Conservation (phyloP, 1,140 invertebrate species). For the Drosophila melanica region DNA sequence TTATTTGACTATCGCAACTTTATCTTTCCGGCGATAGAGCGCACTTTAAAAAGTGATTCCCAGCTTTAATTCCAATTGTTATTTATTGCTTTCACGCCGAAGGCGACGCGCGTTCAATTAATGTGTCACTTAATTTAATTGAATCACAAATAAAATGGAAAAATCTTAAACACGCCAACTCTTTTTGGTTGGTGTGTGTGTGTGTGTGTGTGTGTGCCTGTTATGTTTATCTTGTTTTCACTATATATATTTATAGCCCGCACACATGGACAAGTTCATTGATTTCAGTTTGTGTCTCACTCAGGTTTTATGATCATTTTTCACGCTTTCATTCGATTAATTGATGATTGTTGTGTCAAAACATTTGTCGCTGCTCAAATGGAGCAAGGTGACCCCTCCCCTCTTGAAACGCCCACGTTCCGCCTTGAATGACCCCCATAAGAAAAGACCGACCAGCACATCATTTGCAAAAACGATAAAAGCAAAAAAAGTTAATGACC, state of each 20-base stretch:
- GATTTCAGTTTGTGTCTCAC: slow-evolving; percentile 4
- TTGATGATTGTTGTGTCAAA: slow-evolving; percentile 23
- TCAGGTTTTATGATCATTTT: slow-evolving; percentile 13
- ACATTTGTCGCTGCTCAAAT: slow-evolving; percentile 10
- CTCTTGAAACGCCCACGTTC: background rate
- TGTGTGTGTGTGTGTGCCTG: slow-evolving; percentile 5
- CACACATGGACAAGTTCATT: slow-evolving; percentile 12
- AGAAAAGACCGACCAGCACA: slow-evolving; percentile 2
- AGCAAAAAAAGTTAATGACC: slow-evolving; percentile 10
- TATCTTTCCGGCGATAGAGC: background rate
- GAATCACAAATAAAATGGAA: slow-evolving; percentile 6
- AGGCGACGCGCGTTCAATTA: slow-evolving; percentile 9
- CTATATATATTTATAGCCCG: slow-evolving; percentile 8
- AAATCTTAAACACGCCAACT: slow-evolving; percentile 19
- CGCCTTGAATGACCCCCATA: background rate
- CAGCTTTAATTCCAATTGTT: background rate
- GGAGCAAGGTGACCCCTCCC: too few relatives aligned
- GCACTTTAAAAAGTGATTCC: background rate
- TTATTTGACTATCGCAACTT: background rate
- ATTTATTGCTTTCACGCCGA: slow-evolving; percentile 15
- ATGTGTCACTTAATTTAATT: slow-evolving; percentile 22
- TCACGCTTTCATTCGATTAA: slow-evolving; percentile 31
- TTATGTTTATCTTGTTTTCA: slow-evolving; percentile 11
- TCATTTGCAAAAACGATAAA: slow-evolving; percentile 4
- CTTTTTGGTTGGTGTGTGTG: background rate